Evolutionary conservation across 53 echinoderm and acorn worm genomes (phyloP).

Genomic region (Antedon mediterranea): DNA sequence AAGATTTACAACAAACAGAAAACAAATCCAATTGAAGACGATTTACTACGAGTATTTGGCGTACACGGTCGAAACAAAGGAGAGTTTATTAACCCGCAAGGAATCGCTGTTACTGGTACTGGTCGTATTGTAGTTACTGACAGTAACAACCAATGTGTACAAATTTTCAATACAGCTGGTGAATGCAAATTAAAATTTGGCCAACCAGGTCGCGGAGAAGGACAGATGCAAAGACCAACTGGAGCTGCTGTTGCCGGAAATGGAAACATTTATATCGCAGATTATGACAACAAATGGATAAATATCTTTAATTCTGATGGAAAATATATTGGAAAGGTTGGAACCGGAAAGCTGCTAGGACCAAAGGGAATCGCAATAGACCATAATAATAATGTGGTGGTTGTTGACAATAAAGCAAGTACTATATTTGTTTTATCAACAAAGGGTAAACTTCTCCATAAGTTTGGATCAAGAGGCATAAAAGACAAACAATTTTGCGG

Average conservation of each 20-base stretch:
- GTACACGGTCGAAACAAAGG: constrained; percentile 85
- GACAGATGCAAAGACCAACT: constrained; percentile 86
- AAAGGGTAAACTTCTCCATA: constrained; percentile 79
- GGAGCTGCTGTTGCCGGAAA: constrained; percentile 61
- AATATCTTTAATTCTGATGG: constrained; percentile 78
- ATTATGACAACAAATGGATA: constrained; percentile 96
- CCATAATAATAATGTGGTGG: constrained; percentile 85
- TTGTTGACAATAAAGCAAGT: constrained; percentile 91
- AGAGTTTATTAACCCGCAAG: constrained; percentile 94
- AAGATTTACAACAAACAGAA: constrained; percentile 49
- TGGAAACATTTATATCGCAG: constrained; percentile 77
- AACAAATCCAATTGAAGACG: constrained; percentile 93
- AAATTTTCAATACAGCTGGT: constrained; percentile 64
- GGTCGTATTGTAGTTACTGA: constrained; percentile 84
- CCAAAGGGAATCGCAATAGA: constrained; percentile 95
- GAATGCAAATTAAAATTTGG: constrained; percentile 75
- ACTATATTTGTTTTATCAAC: constrained; percentile 77
- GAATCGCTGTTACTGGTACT: constrained; percentile 40
- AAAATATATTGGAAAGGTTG: constrained; percentile 81
- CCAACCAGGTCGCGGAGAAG: constrained; percentile 64
- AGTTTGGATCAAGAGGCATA: constrained; percentile 81
- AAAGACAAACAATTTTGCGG: constrained; percentile 94
- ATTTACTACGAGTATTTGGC: constrained; percentile 65
- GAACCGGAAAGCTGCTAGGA: constrained; percentile 81
- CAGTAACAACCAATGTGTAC: constrained; percentile 91